Conservation (phyloP, 2,113 vertebrate species). For the Barnardius zonarius region DNA sequence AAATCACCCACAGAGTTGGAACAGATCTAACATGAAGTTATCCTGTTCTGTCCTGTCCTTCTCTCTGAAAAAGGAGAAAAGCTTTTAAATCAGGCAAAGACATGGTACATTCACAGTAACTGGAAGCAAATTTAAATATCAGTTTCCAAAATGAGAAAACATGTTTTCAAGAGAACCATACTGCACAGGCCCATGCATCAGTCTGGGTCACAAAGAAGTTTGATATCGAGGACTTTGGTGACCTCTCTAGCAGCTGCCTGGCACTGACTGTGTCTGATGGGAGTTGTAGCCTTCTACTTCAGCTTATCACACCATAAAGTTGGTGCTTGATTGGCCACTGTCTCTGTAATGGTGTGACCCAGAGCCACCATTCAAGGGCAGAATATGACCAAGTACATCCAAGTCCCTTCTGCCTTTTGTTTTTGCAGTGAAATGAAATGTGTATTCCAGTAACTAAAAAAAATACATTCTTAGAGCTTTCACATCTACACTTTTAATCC, state of each 20-base stretch:
- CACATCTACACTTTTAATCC: not conserved
- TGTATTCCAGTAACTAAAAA: not conserved
- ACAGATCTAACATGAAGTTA: constrained; percentile 28
- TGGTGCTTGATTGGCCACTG: not conserved
- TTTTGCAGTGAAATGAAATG: not conserved
- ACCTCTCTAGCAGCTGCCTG: not conserved
- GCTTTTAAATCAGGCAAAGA: constrained; percentile 51
- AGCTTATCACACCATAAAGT: accelerated
- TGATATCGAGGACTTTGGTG: not conserved
- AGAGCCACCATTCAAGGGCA: not conserved
- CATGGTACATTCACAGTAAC: constrained; percentile 13
- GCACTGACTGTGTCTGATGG: not conserved
- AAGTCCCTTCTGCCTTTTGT: not conserved
- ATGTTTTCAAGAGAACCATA: constrained; percentile 47
- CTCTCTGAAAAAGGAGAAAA: constrained; percentile 19
- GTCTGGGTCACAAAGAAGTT: not conserved
- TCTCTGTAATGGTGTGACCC: not conserved
- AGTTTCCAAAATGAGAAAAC: constrained; percentile 55
- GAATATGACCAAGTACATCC: not conserved
- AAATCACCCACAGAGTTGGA: constrained; percentile 24
- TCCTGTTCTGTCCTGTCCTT: constrained; percentile 38
- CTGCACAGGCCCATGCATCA: not conserved
- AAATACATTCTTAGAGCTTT: not conserved
- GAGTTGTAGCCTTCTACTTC: not conserved
- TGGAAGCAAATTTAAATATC: constrained; percentile 21